Evolutionary conservation across 35 echinoderm and acorn worm species (phyloP).

Genomic region (Stichopus chloronotus): DNA sequence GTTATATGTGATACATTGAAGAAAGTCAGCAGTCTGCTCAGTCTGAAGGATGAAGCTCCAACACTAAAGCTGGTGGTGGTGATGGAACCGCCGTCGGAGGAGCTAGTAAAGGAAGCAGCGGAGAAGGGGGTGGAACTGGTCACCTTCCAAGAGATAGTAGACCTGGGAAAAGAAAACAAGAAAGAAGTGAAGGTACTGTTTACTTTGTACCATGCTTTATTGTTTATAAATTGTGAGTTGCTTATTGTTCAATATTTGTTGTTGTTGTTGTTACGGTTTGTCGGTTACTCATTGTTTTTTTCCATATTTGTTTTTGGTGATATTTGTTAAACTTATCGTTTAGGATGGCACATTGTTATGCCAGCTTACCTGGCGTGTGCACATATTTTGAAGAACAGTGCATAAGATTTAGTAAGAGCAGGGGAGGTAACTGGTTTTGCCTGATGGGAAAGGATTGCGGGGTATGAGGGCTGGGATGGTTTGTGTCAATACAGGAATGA

Average conservation of each 20-base stretch:
- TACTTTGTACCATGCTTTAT: background rate
- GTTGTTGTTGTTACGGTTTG: background rate
- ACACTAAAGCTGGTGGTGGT: slow-evolving; percentile 74
- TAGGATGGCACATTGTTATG: too few species aligned
- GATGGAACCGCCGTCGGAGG: slow-evolving; percentile 68
- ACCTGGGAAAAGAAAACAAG: slow-evolving; percentile 64
- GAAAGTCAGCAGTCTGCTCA: slow-evolving; percentile 60
- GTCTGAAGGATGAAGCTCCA: slow-evolving; percentile 51
- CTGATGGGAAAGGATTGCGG: too few species aligned
- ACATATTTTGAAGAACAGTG: too few species aligned
- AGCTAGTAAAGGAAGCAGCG: slow-evolving; percentile 36
- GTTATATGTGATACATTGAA: slow-evolving; percentile 70
- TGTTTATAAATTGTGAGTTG: background rate
- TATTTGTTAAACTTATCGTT: too few species aligned
- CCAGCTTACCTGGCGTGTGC: too few species aligned
- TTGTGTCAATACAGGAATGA: too few species aligned
- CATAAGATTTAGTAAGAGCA: too few species aligned
- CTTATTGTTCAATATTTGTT: background rate
- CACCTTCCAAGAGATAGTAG: slow-evolving; percentile 67
- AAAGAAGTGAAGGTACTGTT: slow-evolving; percentile 57
- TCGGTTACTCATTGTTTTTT: background rate
- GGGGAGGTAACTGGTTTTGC: too few species aligned
- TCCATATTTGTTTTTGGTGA: background rate
- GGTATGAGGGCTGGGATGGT: too few species aligned
- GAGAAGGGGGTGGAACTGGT: slow-evolving; percentile 70